Conservation (phyloP, 2,888 invertebrate species). For the Hemaris fuciformis region DNA sequence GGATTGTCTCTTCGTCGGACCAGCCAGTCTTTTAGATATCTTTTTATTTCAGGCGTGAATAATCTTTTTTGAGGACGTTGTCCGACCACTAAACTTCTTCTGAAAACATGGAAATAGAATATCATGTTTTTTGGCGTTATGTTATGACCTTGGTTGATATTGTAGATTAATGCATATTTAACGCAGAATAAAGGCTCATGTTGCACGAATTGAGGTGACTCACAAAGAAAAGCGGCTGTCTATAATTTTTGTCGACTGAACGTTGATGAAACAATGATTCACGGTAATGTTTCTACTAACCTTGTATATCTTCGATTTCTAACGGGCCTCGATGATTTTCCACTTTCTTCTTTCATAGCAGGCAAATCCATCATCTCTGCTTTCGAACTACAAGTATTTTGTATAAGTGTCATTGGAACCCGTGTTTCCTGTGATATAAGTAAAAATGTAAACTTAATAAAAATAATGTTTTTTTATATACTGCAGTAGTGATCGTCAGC, state of each 20-base stretch:
- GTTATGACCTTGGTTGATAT: conserved; percentile 2
- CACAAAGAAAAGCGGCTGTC: conserved; percentile 68
- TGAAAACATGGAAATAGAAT: conserved; percentile 46
- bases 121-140: neutral
- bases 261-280: conserved; percentile 57
- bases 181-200: conserved; percentile 12
- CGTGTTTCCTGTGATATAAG: conserved; percentile 26
- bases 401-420: conserved; percentile 69
- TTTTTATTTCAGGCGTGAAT: conserved; percentile 90
- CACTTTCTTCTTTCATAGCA: conserved; percentile 65
- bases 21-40: conserved; percentile 89
- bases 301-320: conserved; percentile 87
- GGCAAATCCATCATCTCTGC: conserved; percentile 58
- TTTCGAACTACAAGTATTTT: conserved; percentile 47
- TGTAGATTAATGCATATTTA: neutral
- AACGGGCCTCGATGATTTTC: conserved; percentile 83
- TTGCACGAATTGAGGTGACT: conserved; percentile 46
- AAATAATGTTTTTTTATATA: conserved; percentile 13
- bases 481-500: conserved; percentile 35
- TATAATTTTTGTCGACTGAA: conserved; percentile 51
- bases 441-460: conserved; percentile 20
- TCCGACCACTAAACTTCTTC: conserved; percentile 81
- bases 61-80: conserved; percentile 86
- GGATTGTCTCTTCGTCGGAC: conserved; percentile 88
- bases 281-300: conserved; percentile 74